Evolutionary conservation across 2,888 invertebrate genomes (phyloP).

Genomic region (Cephonodes hylas): DNA sequence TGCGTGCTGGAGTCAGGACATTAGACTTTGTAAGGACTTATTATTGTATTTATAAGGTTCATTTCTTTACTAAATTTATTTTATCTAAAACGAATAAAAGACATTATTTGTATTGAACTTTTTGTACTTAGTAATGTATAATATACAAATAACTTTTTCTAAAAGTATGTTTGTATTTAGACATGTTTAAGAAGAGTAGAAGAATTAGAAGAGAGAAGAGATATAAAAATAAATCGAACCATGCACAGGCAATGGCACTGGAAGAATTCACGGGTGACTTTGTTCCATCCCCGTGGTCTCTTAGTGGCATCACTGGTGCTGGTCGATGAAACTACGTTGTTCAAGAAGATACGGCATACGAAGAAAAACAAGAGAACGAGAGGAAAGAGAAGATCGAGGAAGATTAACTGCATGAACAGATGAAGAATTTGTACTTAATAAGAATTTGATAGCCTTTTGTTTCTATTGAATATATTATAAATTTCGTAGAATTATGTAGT

Average conservation of each 20-base stretch:
- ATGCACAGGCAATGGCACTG: slow-evolving; percentile 90
- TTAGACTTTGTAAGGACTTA: not conserved
- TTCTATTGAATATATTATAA: too few relatives aligned
- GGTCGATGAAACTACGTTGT: slow-evolving; percentile 61
- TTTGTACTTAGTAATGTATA: too few relatives aligned
- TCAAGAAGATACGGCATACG: slow-evolving; percentile 13
- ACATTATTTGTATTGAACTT: too few relatives aligned
- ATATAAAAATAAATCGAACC: slow-evolving; percentile 57
- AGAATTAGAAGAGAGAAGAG: slow-evolving; percentile 23
- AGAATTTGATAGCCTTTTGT: too few relatives aligned
- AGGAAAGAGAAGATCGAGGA: not conserved
- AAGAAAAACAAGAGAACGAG: slow-evolving; percentile 16
- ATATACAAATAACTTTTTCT: too few relatives aligned
- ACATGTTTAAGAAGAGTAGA: not conserved
- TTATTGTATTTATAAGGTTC: not conserved
- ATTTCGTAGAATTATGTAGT: too few relatives aligned
- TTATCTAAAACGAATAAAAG: not conserved
- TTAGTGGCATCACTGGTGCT: slow-evolving; percentile 86
- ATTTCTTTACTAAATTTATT: not conserved
- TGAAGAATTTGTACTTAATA: too few relatives aligned
- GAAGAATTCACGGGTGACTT: slow-evolving; percentile 91
- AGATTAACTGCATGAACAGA: too few relatives aligned
- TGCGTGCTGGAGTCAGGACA: not conserved
- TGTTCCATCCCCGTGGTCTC: slow-evolving; percentile 83
- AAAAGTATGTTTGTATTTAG: too few relatives aligned